A percentile compares a stretch with the other conserved stretches of the same genome.
These are phyloP conservation scores for Oriolus oriolus DNA, from an alignment of 2,113 vertebrate species.

Conservation along the genomic window DNA sequence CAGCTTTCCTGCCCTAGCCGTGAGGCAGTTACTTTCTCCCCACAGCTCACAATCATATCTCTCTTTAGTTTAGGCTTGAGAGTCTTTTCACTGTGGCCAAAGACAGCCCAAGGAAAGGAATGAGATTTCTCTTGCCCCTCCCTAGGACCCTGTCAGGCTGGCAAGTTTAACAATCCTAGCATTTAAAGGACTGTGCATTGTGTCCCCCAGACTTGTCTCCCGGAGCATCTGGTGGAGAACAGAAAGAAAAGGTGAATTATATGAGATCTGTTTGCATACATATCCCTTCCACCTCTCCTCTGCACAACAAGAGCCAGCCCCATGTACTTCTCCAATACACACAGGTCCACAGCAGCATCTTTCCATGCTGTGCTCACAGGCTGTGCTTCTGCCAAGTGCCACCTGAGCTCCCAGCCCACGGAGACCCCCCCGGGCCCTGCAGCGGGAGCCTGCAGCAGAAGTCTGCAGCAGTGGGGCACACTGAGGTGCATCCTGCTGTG, in stretches of 20 bases:
- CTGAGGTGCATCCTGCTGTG: neutral
- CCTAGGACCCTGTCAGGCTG: neutral
- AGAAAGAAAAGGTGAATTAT: neutral
- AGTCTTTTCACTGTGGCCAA: neutral
- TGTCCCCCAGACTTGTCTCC: neutral
- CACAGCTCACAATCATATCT: accelerated
- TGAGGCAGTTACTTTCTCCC: neutral
- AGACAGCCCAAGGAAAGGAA: neutral
- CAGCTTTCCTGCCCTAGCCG: neutral
- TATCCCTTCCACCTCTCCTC: neutral
- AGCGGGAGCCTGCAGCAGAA: neutral
- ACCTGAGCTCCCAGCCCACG: neutral
- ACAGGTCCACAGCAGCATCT: neutral
- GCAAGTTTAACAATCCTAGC: neutral
- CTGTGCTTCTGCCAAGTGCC: neutral
- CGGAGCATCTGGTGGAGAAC: neutral
- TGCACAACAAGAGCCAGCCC: neutral
- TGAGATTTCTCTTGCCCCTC: neutral
- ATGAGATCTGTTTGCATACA: neutral
- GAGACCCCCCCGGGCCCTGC: neutral
- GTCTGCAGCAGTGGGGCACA: neutral
- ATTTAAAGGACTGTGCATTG: neutral
- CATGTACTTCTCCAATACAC: accelerated
- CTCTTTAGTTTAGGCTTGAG: neutral
- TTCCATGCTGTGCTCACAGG: neutral